phyloP scores from a whole-genome alignment of 2,113 vertebrate genomes.

The Xenopus borealis region DNA sequence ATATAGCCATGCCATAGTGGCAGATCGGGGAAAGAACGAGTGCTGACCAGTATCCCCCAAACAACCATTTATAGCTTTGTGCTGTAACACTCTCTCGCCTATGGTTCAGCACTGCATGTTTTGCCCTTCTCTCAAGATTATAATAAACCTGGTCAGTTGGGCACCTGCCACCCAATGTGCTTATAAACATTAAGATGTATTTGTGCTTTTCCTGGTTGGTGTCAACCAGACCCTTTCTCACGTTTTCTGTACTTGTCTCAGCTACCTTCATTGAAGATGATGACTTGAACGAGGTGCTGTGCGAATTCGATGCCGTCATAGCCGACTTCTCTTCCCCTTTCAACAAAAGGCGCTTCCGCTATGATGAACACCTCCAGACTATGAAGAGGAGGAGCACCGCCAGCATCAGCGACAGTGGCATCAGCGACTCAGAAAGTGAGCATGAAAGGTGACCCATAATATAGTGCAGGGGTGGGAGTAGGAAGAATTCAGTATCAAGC shows the following conservation, averaged over 20 bases:
- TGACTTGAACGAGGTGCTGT: constrained; percentile 78
- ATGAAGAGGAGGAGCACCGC: constrained; percentile 89
- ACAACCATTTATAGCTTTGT: too few relatives aligned
- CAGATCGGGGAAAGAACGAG: too few relatives aligned
- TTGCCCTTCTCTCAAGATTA: too few relatives aligned
- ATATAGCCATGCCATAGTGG: too few relatives aligned
- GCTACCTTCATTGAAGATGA: constrained; percentile 54
- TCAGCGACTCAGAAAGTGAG: constrained; percentile 91
- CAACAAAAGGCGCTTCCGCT: constrained; percentile 83
- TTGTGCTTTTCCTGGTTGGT: too few relatives aligned
- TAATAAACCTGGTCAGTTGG: too few relatives aligned
- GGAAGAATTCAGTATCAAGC: neutral
- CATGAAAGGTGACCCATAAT: constrained; percentile 24
- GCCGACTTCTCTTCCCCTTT: constrained; percentile 86
- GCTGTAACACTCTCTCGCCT: too few relatives aligned
- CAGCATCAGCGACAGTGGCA: constrained; percentile 87
- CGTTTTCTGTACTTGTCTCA: neutral
- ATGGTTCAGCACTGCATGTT: too few relatives aligned
- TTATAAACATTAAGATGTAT: too few relatives aligned
- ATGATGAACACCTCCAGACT: constrained; percentile 84
- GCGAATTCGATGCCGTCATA: constrained; percentile 90
- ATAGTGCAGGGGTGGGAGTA: neutral
- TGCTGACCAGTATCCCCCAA: too few relatives aligned
- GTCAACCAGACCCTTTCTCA: too few relatives aligned
- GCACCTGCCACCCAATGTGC: too few relatives aligned